Conservation (phyloP, 1,140 invertebrate genomes). For the Drosophila orena region DNA sequence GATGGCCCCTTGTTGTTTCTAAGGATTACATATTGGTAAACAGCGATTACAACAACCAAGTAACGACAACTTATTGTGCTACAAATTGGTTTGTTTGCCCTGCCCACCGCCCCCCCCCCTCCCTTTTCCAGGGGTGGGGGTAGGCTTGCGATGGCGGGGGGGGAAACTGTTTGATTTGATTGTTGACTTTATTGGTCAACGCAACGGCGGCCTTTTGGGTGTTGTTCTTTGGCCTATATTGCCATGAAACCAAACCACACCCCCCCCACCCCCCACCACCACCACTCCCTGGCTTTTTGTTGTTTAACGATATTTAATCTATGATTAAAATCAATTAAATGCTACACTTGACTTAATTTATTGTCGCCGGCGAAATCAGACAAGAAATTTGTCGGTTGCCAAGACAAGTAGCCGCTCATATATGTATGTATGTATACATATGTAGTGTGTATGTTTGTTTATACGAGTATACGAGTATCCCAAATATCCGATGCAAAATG, state of each 20-base stretch:
- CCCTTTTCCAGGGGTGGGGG: not conserved
- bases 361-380: conserved; percentile 55
- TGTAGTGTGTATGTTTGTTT: conserved; percentile 16
- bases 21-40: conserved; percentile 83
- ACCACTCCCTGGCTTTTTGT: conserved; percentile 19
- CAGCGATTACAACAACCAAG: conserved; percentile 73
- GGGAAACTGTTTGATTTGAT: conserved; percentile 70
- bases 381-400: conserved; percentile 8
- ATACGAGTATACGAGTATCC: not conserved
- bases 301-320: conserved; percentile 83
- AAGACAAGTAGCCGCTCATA: conserved; percentile 69
- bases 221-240: conserved; percentile 40
- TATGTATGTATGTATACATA: conserved; percentile 15
- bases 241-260: too few species aligned
- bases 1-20: conserved; percentile 68
- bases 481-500: conserved; percentile 17
- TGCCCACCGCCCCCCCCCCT: not conserved
- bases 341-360: conserved; percentile 82
- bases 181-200: conserved; percentile 82
- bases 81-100: conserved; percentile 75
- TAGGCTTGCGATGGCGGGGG: not conserved
- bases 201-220: conserved; percentile 32
- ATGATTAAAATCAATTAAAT: conserved; percentile 83
- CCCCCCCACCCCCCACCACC: too few species aligned
- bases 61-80: conserved; percentile 70